These are phyloP conservation scores for Empis stercorea DNA, from an alignment of 2,888 invertebrate genomes.

Conservation along the genomic window DNA sequence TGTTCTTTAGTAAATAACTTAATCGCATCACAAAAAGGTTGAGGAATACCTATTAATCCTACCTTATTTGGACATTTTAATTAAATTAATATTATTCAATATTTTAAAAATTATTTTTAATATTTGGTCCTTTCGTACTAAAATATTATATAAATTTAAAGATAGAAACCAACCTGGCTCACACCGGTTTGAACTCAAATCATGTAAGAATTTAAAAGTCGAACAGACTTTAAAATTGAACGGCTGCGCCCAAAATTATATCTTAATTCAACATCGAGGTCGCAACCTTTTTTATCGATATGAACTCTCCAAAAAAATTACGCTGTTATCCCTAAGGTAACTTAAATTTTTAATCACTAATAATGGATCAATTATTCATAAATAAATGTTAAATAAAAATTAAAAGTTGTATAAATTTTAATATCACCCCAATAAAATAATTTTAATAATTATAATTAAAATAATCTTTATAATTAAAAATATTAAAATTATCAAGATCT, in stretches of 20 bases:
- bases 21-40: constrained; percentile 60
- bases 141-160: constrained; percentile 45
- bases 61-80: constrained; percentile 50
- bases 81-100: constrained; percentile 22
- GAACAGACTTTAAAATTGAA: constrained; percentile 58
- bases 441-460: constrained; percentile 24
- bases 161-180: constrained; percentile 79
- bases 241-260: constrained; percentile 49
- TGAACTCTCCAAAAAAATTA: constrained; percentile 63
- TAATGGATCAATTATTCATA: constrained; percentile 43
- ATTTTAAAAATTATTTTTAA: constrained; percentile 38
- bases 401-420: constrained; percentile 47
- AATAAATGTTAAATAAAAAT: constrained; percentile 32
- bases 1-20: constrained; percentile 58
- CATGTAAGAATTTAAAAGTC: constrained; percentile 71
- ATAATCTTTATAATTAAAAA: constrained; percentile 31
- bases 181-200: constrained; percentile 81
- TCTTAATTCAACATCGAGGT: constrained; percentile 85
- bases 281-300: constrained; percentile 62
- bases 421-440: constrained; percentile 53
- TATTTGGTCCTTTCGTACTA: constrained; percentile 70
- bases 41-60: constrained; percentile 46
- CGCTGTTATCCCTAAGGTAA: constrained; percentile 79
- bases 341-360: constrained; percentile 52
- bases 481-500: constrained; percentile 46